These are phyloP conservation scores for Sarotherodon lohbergeri DNA, from an alignment of 2,113 vertebrate genomes.

Conservation along the genomic window DNA sequence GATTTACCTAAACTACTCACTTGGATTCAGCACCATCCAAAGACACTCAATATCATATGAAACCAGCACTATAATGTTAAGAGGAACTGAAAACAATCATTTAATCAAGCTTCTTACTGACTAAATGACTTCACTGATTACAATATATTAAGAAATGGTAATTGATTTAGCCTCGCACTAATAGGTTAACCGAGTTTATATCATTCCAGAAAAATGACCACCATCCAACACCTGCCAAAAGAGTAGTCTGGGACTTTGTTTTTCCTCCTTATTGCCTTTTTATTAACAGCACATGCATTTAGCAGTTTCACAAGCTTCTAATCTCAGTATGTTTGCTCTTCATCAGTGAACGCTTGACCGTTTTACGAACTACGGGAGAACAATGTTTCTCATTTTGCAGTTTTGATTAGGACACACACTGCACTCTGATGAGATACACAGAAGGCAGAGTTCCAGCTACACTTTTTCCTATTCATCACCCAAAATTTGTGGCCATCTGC, in stretches of 20 bases:
- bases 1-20: neutral
- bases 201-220: neutral
- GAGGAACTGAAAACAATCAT: neutral
- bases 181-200: neutral
- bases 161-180: neutral
- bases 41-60: neutral
- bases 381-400: neutral
- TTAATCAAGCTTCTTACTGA: neutral
- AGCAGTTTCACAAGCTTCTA: neutral
- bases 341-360: neutral
- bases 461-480: neutral
- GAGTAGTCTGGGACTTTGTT: neutral
- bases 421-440: neutral
- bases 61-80: neutral
- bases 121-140: neutral
- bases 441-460: neutral
- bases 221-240: neutral
- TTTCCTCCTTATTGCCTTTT: neutral
- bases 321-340: neutral
- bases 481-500: neutral
- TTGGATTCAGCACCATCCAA: neutral
- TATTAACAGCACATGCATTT: neutral
- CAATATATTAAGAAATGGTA: neutral
- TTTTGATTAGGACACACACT: neutral
- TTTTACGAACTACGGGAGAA: neutral